Percentiles rank a stretch among this genome's conserved stretches.
These are phyloP conservation scores for Lepilemur ruficaudatus DNA, from an alignment of 2,797 vertebrate species.

Conservation along the genomic window DNA sequence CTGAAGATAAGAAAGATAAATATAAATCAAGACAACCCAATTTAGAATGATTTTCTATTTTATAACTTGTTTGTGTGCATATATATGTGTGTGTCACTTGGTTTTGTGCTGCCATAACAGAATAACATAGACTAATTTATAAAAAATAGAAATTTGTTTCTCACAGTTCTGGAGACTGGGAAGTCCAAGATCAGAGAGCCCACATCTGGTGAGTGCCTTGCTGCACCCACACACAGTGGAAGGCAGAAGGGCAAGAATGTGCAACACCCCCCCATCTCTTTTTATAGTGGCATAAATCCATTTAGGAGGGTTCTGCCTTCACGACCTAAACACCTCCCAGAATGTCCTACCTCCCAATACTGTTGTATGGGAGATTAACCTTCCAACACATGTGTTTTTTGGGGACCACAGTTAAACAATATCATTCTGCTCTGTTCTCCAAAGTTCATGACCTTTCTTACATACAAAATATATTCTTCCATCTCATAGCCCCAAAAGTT, in stretches of 20 bases:
- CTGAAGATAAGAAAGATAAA: conserved; percentile 5
- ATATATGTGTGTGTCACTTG: neutral
- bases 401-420: neutral
- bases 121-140: neutral
- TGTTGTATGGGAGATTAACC: neutral
- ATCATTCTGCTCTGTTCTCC: neutral
- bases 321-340: too few species aligned
- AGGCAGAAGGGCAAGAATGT: neutral
- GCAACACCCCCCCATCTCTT: neutral
- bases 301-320: neutral
- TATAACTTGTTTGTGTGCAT: neutral
- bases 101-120: neutral
- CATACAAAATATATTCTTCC: neutral
- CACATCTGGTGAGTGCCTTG: neutral
- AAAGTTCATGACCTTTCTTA: neutral
- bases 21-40: neutral
- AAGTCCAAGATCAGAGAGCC: neutral
- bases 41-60: neutral
- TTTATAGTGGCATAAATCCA: neutral
- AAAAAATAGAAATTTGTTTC: neutral
- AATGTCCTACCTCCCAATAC: neutral
- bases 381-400: neutral
- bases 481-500: neutral
- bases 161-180: neutral
- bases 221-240: neutral